Evolutionary conservation across 2,113 vertebrate species (phyloP).

Genomic region (Boleophthalmus pectinirostris): DNA sequence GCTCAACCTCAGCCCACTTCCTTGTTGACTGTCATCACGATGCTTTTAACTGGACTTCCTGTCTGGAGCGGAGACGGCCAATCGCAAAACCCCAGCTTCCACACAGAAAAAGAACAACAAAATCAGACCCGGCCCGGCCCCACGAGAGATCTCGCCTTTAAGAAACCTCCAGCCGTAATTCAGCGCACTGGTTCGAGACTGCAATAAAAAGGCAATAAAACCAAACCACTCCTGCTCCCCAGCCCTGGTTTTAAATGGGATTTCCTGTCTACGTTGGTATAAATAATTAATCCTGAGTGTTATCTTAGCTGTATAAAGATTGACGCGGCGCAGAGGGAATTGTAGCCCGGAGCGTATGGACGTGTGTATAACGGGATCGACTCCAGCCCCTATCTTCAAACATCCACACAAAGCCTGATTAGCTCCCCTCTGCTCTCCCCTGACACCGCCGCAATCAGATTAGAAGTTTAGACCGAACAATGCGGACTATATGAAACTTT

Average conservation of each 20-base stretch:
- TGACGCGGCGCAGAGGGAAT: not conserved
- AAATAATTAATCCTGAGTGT: conserved; percentile 33
- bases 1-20: not conserved
- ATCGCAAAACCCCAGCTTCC: conserved; percentile 19
- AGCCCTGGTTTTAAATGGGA: conserved; percentile 39
- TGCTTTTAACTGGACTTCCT: conserved; percentile 53
- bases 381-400: not conserved
- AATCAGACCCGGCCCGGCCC: conserved; percentile 1
- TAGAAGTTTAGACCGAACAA: not conserved
- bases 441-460: not conserved
- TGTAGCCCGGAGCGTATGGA: conserved; percentile 18
- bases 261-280: conserved; percentile 40
- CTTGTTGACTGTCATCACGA: conserved; percentile 16
- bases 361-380: not conserved
- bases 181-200: not conserved
- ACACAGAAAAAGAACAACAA: not conserved
- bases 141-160: not conserved
- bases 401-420: conserved; percentile 12
- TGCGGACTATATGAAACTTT: not conserved
- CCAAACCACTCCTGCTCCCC: conserved; percentile 9
- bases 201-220: conserved; percentile 9
- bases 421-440: not conserved
- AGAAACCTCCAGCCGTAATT: not conserved
- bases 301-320: conserved; percentile 36
- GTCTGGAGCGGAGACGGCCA: conserved; percentile 52